These are phyloP conservation scores for Bombyx mori DNA, from an alignment of 1,140 invertebrate genomes.

Conservation along the genomic window ASM3026992v2 NC_085122.1:12428001-12428500, in stretches of 20 bases:
- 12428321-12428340: too few species aligned
- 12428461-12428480: too few species aligned
- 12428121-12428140: too few species aligned
- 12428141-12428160: background rate
- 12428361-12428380: too few species aligned
- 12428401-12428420: too few species aligned
- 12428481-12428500: too few species aligned
- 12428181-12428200: constrained; percentile 5
- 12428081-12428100: background rate
- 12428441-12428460: too few species aligned
- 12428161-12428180: constrained; percentile 3
- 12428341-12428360: too few species aligned
- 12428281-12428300: constrained; percentile 14
- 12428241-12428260: constrained; percentile 13
- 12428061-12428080: background rate
- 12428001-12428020: background rate
- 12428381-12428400: too few species aligned
- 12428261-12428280: constrained; percentile 13
- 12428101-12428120: too few species aligned
- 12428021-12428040: background rate
- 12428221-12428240: constrained; percentile 23
- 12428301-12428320: too few species aligned
- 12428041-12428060: background rate
- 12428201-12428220: constrained; percentile 13
- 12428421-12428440: too few species aligned